These are phyloP conservation scores for Syrista parreyssii DNA, from an alignment of 2,888 invertebrate species.

Conservation along the genomic window DNA sequence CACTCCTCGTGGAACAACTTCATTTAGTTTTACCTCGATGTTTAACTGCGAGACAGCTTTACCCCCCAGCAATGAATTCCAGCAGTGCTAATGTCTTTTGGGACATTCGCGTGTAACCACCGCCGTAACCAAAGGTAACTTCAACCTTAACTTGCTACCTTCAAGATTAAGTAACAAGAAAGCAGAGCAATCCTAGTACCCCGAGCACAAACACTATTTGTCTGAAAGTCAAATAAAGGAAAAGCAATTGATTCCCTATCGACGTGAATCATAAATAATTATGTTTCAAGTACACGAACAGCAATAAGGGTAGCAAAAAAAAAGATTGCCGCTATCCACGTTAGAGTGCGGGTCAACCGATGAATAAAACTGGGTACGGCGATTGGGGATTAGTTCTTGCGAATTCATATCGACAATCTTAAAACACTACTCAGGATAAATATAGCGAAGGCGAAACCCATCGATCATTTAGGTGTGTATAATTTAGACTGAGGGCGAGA, in stretches of 20 bases:
- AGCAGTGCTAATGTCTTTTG: not conserved
- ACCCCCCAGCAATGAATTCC: not conserved
- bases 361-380: no score
- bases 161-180: not conserved
- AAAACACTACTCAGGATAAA: conserved; percentile 1
- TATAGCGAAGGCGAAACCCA: conserved; percentile 29
- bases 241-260: not conserved
- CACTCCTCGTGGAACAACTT: conserved; percentile 20
- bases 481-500: conserved; percentile 42
- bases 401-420: conserved; percentile 3
- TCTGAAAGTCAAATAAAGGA: not conserved
- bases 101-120: not conserved
- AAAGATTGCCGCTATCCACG: not conserved
- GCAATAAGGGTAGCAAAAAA: not conserved
- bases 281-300: not conserved
- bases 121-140: not conserved
- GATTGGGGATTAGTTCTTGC: not conserved
- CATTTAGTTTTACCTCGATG: conserved; percentile 35
- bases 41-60: not conserved
- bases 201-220: not conserved
- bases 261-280: not conserved
- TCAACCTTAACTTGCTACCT: not conserved
- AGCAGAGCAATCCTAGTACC: not conserved
- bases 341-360: not conserved
- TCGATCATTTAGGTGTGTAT: conserved; percentile 55